These are phyloP conservation scores for Zapus hudsonius DNA, from an alignment of 2,113 vertebrate genomes.

Conservation along the genomic window DNA sequence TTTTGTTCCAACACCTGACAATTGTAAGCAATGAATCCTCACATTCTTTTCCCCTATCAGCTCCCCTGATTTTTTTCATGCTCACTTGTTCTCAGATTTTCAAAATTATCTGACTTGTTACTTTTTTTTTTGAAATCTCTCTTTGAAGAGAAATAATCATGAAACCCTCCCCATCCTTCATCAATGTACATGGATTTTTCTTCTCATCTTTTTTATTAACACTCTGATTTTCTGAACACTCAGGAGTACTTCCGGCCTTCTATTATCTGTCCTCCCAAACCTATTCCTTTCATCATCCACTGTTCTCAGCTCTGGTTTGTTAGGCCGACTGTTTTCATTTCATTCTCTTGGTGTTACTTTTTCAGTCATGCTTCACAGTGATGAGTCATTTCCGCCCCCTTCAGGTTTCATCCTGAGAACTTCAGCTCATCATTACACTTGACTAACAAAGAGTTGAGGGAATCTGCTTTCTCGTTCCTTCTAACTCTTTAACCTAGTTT, in stretches of 20 bases:
- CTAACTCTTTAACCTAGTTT: neutral
- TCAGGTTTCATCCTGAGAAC: neutral
- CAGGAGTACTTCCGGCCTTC: neutral
- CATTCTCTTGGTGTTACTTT: neutral
- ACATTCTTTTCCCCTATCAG: neutral
- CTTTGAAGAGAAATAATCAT: neutral
- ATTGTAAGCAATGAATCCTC: neutral
- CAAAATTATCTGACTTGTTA: constrained; percentile 19
- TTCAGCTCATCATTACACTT: neutral
- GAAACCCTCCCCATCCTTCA: neutral
- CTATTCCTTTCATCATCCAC: neutral
- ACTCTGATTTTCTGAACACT: constrained; percentile 10
- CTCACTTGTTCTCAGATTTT: neutral
- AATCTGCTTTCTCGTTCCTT: neutral
- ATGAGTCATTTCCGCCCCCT: neutral
- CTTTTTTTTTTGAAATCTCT: neutral
- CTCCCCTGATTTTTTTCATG: neutral
- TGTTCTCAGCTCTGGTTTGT: neutral
- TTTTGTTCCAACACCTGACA: neutral
- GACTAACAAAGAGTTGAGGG: neutral
- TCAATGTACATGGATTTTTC: neutral
- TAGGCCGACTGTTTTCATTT: neutral
- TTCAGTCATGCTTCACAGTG: neutral
- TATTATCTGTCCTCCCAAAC: neutral
- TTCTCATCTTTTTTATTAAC: neutral